phyloP scores from a whole-genome alignment of 2,888 invertebrate species.

The Aphelenchoides bicaudatus region DNA sequence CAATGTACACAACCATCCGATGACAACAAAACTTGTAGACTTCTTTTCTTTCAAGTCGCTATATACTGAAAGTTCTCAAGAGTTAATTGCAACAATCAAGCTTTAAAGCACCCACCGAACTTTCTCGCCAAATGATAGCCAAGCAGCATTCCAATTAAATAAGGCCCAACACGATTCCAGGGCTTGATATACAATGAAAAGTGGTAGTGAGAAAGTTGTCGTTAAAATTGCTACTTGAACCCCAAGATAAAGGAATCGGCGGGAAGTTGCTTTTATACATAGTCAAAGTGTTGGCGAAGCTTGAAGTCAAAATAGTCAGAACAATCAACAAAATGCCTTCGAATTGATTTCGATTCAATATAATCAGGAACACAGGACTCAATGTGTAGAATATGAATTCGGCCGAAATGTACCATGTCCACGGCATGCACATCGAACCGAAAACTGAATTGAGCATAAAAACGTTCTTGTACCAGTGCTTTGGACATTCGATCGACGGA shows the following conservation, averaged over 20 bases:
- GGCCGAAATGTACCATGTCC: constrained; percentile 56
- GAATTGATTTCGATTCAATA: constrained; percentile 40
- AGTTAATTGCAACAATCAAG: too few relatives aligned
- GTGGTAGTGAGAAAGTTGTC: constrained; percentile 54
- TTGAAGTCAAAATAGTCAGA: constrained; percentile 30
- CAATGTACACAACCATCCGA: constrained; percentile 39
- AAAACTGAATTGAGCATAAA: constrained; percentile 33
- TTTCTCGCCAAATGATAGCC: constrained; percentile 51
- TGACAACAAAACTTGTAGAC: too few relatives aligned
- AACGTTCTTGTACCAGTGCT: constrained; percentile 43
- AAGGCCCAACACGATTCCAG: constrained; percentile 50
- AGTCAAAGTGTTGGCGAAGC: constrained; percentile 37
- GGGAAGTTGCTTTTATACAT: constrained; percentile 52
- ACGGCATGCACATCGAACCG: constrained; percentile 54
- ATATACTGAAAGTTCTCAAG: too few relatives aligned
- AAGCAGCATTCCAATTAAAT: constrained; percentile 52
- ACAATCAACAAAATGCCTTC: constrained; percentile 36
- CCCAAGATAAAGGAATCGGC: constrained; percentile 51
- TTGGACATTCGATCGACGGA: constrained; percentile 51
- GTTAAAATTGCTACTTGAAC: constrained; percentile 52
- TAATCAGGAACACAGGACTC: constrained; percentile 51
- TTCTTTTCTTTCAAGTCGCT: too few relatives aligned
- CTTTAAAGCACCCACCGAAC: constrained; percentile 16
- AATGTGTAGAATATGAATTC: constrained; percentile 56
- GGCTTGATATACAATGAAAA: constrained; percentile 55